Evolutionary conservation across 2,888 invertebrate species (phyloP).

Genomic region (Antheraea assamensis): DNA sequence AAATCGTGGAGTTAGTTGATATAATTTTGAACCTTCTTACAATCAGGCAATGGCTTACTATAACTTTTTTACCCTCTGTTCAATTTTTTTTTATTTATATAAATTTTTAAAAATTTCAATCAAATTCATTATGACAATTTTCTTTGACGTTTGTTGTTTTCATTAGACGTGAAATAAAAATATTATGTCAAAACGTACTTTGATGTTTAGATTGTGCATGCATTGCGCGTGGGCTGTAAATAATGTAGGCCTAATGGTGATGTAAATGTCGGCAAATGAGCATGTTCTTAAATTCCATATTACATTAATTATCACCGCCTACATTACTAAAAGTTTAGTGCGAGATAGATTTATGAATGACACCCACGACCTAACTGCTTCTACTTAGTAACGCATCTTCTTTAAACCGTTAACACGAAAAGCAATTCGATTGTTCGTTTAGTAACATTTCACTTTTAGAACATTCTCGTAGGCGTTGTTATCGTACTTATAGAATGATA

Average conservation of each 20-base stretch:
- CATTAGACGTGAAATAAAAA: background rate
- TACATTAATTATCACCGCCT: constrained; percentile 11
- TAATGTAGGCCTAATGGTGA: background rate
- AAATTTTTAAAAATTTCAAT: too few relatives aligned
- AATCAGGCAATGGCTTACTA: too few relatives aligned
- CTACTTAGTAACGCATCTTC: background rate
- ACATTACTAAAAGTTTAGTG: background rate
- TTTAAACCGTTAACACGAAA: constrained; percentile 6
- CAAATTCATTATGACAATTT: too few relatives aligned
- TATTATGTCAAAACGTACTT: background rate
- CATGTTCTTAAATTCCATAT: constrained; percentile 8
- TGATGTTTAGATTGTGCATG: background rate
- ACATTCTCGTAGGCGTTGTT: background rate
- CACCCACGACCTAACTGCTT: constrained; percentile 8
- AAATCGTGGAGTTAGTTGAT: too few relatives aligned
- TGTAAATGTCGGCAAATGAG: constrained; percentile 1
- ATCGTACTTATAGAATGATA: background rate
- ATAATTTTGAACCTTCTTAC: too few relatives aligned
- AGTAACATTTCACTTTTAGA: background rate
- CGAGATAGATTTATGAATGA: constrained; percentile 20
- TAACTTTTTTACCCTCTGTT: too few relatives aligned
- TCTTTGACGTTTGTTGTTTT: too few relatives aligned
- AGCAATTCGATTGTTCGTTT: background rate
- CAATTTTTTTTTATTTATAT: too few relatives aligned
- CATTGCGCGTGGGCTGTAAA: background rate